Percentiles rank a stretch among this genome's conserved stretches.
These are phyloP conservation scores for Muricea muricata DNA, from an alignment of 92 coral and sea anemone species.

Conservation along the genomic window DNA sequence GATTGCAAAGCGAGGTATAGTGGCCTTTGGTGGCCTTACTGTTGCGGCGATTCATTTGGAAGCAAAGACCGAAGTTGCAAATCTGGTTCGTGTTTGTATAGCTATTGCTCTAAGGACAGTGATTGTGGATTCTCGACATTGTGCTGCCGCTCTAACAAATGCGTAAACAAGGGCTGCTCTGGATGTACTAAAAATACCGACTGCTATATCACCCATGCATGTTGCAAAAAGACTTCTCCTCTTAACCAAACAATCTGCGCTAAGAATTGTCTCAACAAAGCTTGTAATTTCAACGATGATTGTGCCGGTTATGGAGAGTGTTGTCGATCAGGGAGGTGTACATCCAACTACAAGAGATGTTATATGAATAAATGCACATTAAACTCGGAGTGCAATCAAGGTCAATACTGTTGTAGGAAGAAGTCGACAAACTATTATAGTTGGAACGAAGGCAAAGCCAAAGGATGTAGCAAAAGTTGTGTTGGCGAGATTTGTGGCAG, in stretches of 20 bases:
- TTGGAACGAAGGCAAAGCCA: too few relatives aligned
- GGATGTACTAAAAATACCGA: background rate
- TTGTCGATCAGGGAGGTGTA: background rate
- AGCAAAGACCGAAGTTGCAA: background rate
- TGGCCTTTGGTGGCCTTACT: too few relatives aligned
- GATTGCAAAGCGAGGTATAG: background rate
- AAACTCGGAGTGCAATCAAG: background rate
- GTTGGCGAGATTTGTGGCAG: background rate
- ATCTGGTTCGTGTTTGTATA: background rate
- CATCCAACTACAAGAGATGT: too few relatives aligned
- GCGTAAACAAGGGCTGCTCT: background rate
- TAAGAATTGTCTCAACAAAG: background rate
- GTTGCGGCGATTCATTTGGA: background rate
- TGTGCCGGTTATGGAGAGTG: background rate
- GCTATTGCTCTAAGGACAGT: background rate
- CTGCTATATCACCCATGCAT: background rate
- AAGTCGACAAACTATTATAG: too few relatives aligned
- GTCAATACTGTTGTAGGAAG: background rate
- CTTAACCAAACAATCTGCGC: background rate
- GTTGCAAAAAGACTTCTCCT: background rate
- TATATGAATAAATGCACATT: background rate
- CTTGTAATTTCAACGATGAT: background rate
- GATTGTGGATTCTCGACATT: background rate
- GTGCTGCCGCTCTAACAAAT: background rate
- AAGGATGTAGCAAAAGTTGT: background rate